Evolutionary conservation across 2,888 invertebrate genomes (phyloP), one percentile per base, ranked within the genome.

Genomic region (Lasioglossum malachurum): DNA sequence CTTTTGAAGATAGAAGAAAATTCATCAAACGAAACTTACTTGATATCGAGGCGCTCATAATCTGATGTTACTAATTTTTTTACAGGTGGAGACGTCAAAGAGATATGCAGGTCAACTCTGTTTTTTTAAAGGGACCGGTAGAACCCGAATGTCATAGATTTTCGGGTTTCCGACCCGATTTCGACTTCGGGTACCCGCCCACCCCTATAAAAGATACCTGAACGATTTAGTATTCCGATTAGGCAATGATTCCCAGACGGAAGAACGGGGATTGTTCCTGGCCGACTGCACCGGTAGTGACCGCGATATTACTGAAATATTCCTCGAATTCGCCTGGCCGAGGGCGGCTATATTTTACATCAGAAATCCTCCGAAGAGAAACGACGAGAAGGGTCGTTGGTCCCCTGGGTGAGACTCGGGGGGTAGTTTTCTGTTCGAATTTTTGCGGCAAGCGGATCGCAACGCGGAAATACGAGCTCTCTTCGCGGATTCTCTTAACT

Each of bases 381-480:
- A 49, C 16, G 41, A 27, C 46, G 69, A 64, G 71, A 64, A 73
- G 64, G 84, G 23, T 79, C 41, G 69, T 12, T 14, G 38, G 74
- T 38, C 60, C 27, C n/a, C 7, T 31, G 57, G n/a, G 27, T 16
- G 46, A 46, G 12, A 31, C 27, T 23, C 35, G 35, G 19, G 5
- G 35, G 71, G 60, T 12, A 4, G 5, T 74, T 74, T 64, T 75
- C 75, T 60, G 75, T 83, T 88, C 82, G 77, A 90, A 87, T 90
- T 90, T 90, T 90, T 79, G 80, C 69, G 73, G 78, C 74, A 49
- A 49, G 69, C 69, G 69, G 69, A 38, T 69, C 38, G 69, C 69
- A 38, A 38, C 69, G 23, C 69, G 35, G 35, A 41, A 41, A 72
- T n/a, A 41, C 71, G 71, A 72, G 71, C 71, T n/a, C 41, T 72